Conservation (phyloP, 2,888 invertebrate species). For the Barypeithes pellucidus region DNA sequence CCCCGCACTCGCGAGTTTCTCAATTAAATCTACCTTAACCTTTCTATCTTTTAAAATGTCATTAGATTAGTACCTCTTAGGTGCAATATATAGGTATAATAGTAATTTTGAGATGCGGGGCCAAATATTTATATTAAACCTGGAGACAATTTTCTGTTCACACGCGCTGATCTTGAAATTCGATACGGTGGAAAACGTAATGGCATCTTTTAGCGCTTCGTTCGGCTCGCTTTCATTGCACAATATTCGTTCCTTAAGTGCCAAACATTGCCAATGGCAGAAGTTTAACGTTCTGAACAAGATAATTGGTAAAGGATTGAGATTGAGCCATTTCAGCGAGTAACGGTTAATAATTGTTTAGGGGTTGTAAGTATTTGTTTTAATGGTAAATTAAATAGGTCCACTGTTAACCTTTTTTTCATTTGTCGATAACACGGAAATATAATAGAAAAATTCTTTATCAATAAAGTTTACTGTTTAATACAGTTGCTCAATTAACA, state of each 20-base stretch:
- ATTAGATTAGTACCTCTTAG: no score
- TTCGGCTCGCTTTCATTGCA: constrained; percentile 21
- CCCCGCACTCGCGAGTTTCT: no score
- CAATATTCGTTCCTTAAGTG: constrained; percentile 1
- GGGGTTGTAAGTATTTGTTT: background rate
- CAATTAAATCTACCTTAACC: no score
- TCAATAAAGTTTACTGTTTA: no score
- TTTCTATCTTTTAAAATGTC: no score
- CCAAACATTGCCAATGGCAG: background rate
- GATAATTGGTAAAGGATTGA: background rate
- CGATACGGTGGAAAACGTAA: constrained; percentile 3
- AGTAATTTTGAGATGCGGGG: no score
- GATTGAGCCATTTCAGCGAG: background rate
- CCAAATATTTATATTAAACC: no score
- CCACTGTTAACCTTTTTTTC: background rate
- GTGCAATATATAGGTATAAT: no score
- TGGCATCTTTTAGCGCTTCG: constrained; percentile 1
- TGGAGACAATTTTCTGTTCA: no score
- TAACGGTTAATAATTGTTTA: background rate
- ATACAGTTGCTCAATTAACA: no score
- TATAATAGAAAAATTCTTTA: no score
- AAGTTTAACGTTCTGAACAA: background rate
- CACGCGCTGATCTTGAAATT: background rate
- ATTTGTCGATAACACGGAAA: no score
- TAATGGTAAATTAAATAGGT: background rate